Evolutionary conservation across 2,888 invertebrate species (phyloP).

Genomic region (Julus scandinavius): DNA sequence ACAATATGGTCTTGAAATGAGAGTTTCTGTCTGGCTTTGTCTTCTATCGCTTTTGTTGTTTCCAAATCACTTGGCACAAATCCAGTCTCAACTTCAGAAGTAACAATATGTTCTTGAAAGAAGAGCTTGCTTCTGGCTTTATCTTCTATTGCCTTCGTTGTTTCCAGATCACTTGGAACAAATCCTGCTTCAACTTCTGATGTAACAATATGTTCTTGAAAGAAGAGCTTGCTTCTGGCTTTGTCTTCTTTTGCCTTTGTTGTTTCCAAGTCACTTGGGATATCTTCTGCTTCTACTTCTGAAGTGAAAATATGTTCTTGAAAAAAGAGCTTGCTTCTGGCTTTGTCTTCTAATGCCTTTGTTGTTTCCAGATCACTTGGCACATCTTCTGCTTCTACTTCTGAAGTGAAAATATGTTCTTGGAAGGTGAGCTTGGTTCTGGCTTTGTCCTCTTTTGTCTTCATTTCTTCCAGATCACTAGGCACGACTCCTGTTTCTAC

Average conservation of each 20-base stretch:
- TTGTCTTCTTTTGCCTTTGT: constrained; percentile 58
- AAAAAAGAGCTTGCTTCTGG: constrained; percentile 57
- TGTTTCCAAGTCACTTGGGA: constrained; percentile 52
- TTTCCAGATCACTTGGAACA: constrained; percentile 49
- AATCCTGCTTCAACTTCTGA: constrained; percentile 56
- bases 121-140: constrained; percentile 57
- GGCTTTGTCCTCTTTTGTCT: constrained; percentile 56
- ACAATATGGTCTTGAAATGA: constrained; percentile 57
- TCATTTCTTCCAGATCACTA: constrained; percentile 54
- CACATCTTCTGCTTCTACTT: constrained; percentile 48
- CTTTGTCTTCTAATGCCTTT: constrained; percentile 59
- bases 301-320: constrained; percentile 57
- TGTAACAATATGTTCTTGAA: constrained; percentile 57
- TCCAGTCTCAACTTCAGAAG: constrained; percentile 56
- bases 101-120: constrained; percentile 56
- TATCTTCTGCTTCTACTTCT: constrained; percentile 56
- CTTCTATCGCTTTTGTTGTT: constrained; percentile 43
- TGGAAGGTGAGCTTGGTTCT: constrained; percentile 54
- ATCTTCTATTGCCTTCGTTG: constrained; percentile 52
- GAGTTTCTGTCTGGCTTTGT: constrained; percentile 52
- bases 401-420: constrained; percentile 56
- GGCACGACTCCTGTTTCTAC: constrained; percentile 50
- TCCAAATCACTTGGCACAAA: constrained; percentile 50
- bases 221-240: constrained; percentile 58
- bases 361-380: constrained; percentile 54